Conservation (phyloP, 2,797 vertebrate genomes). For the Coilia nasus region DNA sequence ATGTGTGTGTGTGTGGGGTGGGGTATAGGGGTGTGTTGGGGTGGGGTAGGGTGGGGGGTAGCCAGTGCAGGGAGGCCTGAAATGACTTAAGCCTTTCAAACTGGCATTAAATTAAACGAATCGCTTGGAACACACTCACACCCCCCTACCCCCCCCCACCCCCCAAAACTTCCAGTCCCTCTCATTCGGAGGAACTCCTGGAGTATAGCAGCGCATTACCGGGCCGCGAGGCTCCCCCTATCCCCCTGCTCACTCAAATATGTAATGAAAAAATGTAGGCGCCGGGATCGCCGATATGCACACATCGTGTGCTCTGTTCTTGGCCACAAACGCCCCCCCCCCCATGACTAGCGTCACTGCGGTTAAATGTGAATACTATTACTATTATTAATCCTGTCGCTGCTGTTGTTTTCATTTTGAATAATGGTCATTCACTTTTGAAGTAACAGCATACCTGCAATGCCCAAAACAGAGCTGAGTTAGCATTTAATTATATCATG, state of each 20-base stretch:
- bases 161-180: conserved; percentile 45
- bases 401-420: background rate
- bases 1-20: background rate
- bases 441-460: background rate
- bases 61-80: conserved; percentile 58
- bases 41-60: background rate
- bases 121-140: conserved; percentile 55
- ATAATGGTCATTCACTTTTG: background rate
- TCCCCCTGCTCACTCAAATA: conserved; percentile 56
- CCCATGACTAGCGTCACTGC: background rate
- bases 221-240: conserved; percentile 26
- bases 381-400: background rate
- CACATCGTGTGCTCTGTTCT: conserved; percentile 28
- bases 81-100: conserved; percentile 62
- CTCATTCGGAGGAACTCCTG: conserved; percentile 46
- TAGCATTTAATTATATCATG: background rate
- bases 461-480: background rate
- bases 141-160: conserved; percentile 18
- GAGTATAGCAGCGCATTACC: conserved; percentile 47
- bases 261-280: conserved; percentile 54
- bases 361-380: background rate
- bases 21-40: background rate
- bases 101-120: conserved; percentile 64
- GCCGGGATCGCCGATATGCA: conserved; percentile 39
- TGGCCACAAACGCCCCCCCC: background rate